phyloP scores from a whole-genome alignment of 2,797 vertebrate species.

The Pristis pectinata region DNA sequence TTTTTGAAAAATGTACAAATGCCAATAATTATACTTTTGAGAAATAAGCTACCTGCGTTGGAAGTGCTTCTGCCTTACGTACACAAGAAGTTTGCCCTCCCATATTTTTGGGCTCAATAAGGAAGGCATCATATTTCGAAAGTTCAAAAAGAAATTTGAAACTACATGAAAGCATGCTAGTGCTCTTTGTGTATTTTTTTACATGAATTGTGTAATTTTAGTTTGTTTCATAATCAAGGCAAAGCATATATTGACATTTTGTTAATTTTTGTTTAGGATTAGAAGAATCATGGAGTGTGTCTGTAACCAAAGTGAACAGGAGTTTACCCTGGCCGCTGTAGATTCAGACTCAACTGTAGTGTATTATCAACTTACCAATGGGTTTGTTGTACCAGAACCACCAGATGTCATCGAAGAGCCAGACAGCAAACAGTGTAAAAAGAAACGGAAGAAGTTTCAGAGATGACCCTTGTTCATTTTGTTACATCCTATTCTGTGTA shows the following conservation, averaged over 20 bases:
- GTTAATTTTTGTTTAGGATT: constrained; percentile 53
- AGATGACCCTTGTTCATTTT: constrained; percentile 50
- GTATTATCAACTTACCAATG: constrained; percentile 80
- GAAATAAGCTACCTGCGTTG: neutral
- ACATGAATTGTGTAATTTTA: no score
- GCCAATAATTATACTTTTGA: neutral
- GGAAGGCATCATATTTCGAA: neutral
- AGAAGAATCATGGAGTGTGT: constrained; percentile 59
- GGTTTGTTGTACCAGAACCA: constrained; percentile 79
- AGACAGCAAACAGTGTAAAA: constrained; percentile 64
- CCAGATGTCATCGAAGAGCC: constrained; percentile 62
- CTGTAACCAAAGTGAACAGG: constrained; percentile 46
- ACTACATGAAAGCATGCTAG: neutral
- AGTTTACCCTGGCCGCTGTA: constrained; percentile 72
- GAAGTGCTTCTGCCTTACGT: neutral
- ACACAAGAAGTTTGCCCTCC: neutral
- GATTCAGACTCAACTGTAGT: constrained; percentile 89
- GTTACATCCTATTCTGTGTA: constrained; percentile 41
- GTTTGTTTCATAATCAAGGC: neutral
- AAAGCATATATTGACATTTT: constrained; percentile 37
- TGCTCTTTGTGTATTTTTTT: neutral
- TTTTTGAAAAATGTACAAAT: neutral
- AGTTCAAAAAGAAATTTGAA: neutral
- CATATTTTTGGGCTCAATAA: neutral
- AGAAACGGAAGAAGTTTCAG: constrained; percentile 56